Evolutionary conservation across 2,797 vertebrate species (phyloP).

Genomic region (Microchirus variegatus): DNA sequence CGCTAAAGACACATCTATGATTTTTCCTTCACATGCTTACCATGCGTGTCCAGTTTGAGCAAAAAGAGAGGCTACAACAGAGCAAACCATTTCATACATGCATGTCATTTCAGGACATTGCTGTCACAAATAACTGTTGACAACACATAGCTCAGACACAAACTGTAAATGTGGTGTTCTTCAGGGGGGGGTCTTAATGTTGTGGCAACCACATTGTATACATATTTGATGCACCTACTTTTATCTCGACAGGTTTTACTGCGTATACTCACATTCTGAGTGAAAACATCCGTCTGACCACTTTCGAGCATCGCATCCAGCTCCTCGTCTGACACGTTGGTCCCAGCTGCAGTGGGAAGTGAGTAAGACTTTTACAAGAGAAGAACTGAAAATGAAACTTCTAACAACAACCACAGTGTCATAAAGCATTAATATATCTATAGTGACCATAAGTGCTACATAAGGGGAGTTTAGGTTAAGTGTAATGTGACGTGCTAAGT

Average conservation of each 20-base stretch:
- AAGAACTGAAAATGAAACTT: no score
- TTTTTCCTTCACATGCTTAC: slow-evolving; percentile 51
- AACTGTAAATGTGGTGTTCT: neutral
- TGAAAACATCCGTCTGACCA: slow-evolving; percentile 91
- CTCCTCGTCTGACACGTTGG: slow-evolving; percentile 84
- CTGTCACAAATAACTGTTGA: neutral
- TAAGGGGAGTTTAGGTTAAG: no score
- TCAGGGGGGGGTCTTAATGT: neutral
- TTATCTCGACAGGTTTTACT: neutral
- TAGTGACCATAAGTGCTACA: no score
- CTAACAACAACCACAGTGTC: no score
- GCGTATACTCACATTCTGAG: slow-evolving; percentile 87
- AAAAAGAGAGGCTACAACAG: slow-evolving; percentile 49
- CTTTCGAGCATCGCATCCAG: slow-evolving; percentile 90
- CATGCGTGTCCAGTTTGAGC: slow-evolving; percentile 56
- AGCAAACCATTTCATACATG: slow-evolving; percentile 30
- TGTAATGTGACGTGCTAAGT: no score
- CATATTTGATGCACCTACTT: neutral
- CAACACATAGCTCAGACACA: neutral
- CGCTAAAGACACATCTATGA: slow-evolving; percentile 5
- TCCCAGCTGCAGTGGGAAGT: slow-evolving; percentile 68
- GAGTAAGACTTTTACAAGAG: no score
- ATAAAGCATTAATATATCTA: no score
- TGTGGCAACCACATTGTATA: no score
- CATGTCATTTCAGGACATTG: neutral